Percentiles rank a stretch among this genome's conserved stretches.
phyloP scores from a whole-genome alignment of 2,113 vertebrate genomes.

The Phainopepla nitens region DNA sequence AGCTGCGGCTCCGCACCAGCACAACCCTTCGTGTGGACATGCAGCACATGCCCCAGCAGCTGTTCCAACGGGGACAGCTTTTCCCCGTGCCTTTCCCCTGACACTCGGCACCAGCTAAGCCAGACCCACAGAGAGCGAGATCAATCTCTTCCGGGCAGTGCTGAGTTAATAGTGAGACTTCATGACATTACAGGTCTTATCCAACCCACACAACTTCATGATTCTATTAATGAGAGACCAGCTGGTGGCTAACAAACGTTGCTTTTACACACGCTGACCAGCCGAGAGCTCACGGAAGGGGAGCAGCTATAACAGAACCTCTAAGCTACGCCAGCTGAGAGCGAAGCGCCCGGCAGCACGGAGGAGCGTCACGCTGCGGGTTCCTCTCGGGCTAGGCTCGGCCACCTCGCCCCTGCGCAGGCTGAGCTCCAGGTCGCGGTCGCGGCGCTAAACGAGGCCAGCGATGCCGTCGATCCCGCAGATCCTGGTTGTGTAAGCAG shows the following conservation, averaged over 20 bases:
- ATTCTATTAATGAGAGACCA: no score
- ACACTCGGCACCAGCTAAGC: fast-evolving
- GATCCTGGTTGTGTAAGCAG: background rate
- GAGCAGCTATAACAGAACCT: background rate
- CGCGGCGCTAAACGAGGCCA: background rate
- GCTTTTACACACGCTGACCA: background rate
- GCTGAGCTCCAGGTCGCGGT: background rate
- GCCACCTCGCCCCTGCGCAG: background rate
- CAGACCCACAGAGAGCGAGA: fast-evolving
- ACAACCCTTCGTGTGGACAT: fast-evolving
- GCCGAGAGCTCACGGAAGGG: background rate
- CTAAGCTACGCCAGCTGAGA: fast-evolving
- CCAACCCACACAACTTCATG: background rate
- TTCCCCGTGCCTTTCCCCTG: no score
- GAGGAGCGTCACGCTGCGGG: no score
- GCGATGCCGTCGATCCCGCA: background rate
- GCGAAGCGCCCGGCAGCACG: fast-evolving
- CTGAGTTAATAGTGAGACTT: background rate
- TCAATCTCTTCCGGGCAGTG: no score
- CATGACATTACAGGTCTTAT: background rate
- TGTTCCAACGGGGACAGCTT: background rate
- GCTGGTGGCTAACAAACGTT: background rate
- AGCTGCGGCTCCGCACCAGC: fast-evolving
- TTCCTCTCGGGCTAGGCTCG: fast-evolving
- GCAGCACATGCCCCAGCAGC: background rate